Conservation (phyloP, 1,140 invertebrate genomes). For the Neelides sp. region DNA sequence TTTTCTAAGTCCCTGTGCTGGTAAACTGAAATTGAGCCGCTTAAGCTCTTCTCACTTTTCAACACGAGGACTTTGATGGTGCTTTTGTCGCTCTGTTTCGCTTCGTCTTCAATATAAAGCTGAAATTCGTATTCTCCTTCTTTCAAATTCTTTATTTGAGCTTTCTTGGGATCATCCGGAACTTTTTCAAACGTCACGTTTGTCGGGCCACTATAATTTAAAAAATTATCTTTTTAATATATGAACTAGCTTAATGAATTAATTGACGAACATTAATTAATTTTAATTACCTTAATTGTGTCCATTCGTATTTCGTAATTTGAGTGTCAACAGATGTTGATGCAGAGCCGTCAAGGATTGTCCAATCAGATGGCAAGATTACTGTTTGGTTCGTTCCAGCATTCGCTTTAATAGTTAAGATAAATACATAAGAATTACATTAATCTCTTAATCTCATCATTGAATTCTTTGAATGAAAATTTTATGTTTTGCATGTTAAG, state of each 20-base stretch:
- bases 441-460: neutral
- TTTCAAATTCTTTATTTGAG: slow-evolving; percentile 63
- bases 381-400: slow-evolving; percentile 51
- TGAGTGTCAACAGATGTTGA: slow-evolving; percentile 68
- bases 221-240: neutral
- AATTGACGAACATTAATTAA: neutral
- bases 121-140: slow-evolving; percentile 73
- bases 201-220: slow-evolving; percentile 43
- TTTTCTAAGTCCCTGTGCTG: no score
- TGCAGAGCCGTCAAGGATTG: slow-evolving; percentile 59
- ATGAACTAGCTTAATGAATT: neutral
- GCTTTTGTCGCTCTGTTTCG: slow-evolving; percentile 60
- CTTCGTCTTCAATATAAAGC: slow-evolving; percentile 70
- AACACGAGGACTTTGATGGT: slow-evolving; percentile 65
- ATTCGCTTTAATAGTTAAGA: slow-evolving; percentile 42
- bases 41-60: slow-evolving; percentile 56
- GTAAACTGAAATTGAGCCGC: no score
- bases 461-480: slow-evolving; percentile 4
- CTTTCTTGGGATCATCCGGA: slow-evolving; percentile 33
- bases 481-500: no score
- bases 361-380: slow-evolving; percentile 63
- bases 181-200: slow-evolving; percentile 41
- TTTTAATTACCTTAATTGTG: slow-evolving; percentile 49
- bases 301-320: slow-evolving; percentile 70
- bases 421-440: slow-evolving; percentile 7